Evolutionary conservation across 2,113 vertebrate species (phyloP).

Genomic region (Planiliza haematocheilus): DNA sequence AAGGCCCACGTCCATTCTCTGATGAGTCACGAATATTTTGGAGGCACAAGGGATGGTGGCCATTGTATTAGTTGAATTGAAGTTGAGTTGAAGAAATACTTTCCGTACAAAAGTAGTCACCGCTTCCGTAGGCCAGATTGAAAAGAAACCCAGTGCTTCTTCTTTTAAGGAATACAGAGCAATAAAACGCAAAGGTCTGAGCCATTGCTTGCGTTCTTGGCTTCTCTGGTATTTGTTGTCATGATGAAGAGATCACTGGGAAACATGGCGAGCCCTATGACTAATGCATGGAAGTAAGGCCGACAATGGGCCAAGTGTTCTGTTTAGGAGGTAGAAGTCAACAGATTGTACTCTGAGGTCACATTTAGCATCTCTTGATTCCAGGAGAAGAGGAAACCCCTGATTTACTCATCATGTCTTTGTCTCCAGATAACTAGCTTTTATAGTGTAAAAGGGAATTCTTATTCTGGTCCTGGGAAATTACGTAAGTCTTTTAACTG

Average conservation of each 20-base stretch:
- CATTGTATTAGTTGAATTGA: no score
- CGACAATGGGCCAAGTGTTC: slow-evolving; percentile 8
- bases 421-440: slow-evolving; percentile 19
- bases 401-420: slow-evolving; percentile 17
- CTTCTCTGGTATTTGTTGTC: background rate
- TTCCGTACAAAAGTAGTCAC: no score
- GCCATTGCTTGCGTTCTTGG: background rate
- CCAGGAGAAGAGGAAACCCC: slow-evolving; percentile 9
- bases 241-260: slow-evolving; percentile 8
- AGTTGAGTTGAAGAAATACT: no score
- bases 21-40: no score
- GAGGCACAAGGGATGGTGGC: no score
- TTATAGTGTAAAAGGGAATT: slow-evolving; percentile 20
- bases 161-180: no score
- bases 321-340: slow-evolving; percentile 19
- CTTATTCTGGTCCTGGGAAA: slow-evolving; percentile 21
- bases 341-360: slow-evolving; percentile 28
- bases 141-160: no score
- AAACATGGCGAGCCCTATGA: slow-evolving; percentile 1
- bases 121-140: no score
- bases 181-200: background rate
- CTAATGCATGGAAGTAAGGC: slow-evolving; percentile 17
- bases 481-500: slow-evolving; percentile 17
- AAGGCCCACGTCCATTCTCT: no score
- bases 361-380: slow-evolving; percentile 28